Evolutionary conservation across 1,140 invertebrate genomes (phyloP).

Genomic region (Drosophila subobscura): DNA sequence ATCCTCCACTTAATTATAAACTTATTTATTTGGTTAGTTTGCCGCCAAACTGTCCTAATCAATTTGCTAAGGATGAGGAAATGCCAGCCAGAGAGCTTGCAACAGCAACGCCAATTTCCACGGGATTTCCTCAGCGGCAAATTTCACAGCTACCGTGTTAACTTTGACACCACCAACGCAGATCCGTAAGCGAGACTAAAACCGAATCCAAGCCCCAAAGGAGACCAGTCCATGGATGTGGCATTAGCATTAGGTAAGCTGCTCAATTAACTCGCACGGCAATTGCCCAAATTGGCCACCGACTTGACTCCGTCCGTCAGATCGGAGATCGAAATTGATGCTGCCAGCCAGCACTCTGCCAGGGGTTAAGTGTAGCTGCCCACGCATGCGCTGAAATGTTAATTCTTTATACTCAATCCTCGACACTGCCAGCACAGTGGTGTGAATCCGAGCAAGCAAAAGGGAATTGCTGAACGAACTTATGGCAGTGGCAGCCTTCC

Average conservation of each 20-base stretch:
- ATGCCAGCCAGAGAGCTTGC: conserved; percentile 46
- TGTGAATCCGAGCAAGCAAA: too few species aligned
- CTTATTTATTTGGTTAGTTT: conserved; percentile 77
- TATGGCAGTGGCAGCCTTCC: too few species aligned
- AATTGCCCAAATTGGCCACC: conserved; percentile 69
- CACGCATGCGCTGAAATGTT: conserved; percentile 62
- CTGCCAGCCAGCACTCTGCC: conserved; percentile 21
- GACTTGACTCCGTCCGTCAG: conserved; percentile 43
- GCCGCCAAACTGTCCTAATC: conserved; percentile 73
- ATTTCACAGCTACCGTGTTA: conserved; percentile 81
- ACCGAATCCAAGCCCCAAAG: conserved; percentile 4
- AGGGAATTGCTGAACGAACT: too few species aligned
- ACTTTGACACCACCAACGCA: conserved; percentile 76
- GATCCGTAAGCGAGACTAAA: conserved; percentile 12
- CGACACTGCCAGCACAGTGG: conserved; percentile 32
- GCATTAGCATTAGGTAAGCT: conserved; percentile 77
- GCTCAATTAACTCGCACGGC: conserved; percentile 66
- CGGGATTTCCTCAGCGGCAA: conserved; percentile 76
- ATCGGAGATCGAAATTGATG: conserved; percentile 28
- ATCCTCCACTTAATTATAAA: conserved; percentile 72
- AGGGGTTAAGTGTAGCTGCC: conserved; percentile 57
- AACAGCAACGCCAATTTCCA: conserved; percentile 42
- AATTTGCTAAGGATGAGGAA: conserved; percentile 81
- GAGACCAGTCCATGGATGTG: conserved; percentile 20
- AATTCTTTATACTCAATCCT: conserved; percentile 28